Conservation (phyloP, 2,888 invertebrate species). For the Synanthedon tipuliformis region DNA sequence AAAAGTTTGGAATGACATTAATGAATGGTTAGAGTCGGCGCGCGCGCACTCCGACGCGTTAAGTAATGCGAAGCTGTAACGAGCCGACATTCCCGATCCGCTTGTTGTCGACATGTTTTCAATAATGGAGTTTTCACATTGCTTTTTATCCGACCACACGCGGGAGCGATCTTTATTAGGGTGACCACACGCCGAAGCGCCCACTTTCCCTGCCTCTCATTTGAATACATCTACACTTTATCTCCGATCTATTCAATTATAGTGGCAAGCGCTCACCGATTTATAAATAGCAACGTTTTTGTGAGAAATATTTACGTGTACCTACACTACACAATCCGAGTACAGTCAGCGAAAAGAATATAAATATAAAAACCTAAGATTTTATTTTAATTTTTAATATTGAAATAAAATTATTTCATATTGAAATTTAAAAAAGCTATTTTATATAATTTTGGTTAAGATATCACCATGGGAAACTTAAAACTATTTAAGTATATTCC, state of each 20-base stretch:
- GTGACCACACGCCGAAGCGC: not conserved
- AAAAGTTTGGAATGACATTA: not conserved
- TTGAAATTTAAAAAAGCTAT: too few relatives aligned
- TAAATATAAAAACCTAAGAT: too few relatives aligned
- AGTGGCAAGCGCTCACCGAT: conserved; percentile 1
- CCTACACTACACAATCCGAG: too few relatives aligned
- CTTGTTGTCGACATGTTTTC: not conserved
- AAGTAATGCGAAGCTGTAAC: not conserved
- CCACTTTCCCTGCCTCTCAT: conserved; percentile 32
- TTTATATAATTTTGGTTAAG: too few relatives aligned
- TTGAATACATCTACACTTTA: conserved; percentile 24
- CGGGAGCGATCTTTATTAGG: not conserved
- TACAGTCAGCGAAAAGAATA: too few relatives aligned
- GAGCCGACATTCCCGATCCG: not conserved
- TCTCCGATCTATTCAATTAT: conserved; percentile 28
- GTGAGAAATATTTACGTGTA: not conserved
- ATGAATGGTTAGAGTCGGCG: not conserved
- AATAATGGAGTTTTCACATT: not conserved
- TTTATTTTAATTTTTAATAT: too few relatives aligned
- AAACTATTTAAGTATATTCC: too few relatives aligned
- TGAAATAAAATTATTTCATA: too few relatives aligned
- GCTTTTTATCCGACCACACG: not conserved
- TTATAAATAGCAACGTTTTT: not conserved
- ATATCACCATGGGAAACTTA: too few relatives aligned
- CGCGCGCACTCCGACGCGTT: not conserved